phyloP scores from a whole-genome alignment of 1,140 invertebrate genomes.

The Caenorhabditis latens region DNA sequence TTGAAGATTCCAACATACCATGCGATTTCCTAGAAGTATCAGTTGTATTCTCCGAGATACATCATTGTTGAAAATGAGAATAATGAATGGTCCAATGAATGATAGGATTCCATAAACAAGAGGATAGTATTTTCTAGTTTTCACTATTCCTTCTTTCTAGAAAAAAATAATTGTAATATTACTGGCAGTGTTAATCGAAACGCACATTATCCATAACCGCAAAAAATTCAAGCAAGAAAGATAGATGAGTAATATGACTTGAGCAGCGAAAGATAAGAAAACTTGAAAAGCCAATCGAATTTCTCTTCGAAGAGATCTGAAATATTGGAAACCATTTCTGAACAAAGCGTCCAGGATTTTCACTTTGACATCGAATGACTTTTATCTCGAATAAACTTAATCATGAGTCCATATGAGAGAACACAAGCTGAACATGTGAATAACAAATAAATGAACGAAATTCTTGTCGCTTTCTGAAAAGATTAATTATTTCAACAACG shows the following conservation, averaged over 20 bases:
- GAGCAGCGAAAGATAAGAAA: background rate
- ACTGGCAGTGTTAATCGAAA: no score
- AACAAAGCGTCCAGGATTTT: background rate
- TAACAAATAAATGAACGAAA: background rate
- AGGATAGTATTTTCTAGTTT: background rate
- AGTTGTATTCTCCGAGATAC: background rate
- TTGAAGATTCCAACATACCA: no score
- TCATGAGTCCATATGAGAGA: background rate
- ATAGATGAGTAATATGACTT: background rate
- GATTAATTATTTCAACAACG: background rate
- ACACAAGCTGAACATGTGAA: background rate
- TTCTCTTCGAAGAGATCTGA: background rate
- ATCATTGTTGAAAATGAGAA: slow-evolving; percentile 26
- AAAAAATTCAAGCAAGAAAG: background rate
- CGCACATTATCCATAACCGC: background rate
- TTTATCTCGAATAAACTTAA: background rate
- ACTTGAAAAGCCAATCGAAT: background rate
- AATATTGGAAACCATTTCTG: background rate
- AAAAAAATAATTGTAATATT: background rate
- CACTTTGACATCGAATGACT: background rate
- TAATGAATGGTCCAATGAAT: background rate
- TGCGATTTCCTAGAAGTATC: background rate
- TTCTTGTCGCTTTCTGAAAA: slow-evolving; percentile 3
- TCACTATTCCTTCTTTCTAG: background rate
- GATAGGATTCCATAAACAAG: slow-evolving; percentile 9